phyloP scores from a whole-genome alignment of 2,797 vertebrate species.

The Spizella passerina region DNA sequence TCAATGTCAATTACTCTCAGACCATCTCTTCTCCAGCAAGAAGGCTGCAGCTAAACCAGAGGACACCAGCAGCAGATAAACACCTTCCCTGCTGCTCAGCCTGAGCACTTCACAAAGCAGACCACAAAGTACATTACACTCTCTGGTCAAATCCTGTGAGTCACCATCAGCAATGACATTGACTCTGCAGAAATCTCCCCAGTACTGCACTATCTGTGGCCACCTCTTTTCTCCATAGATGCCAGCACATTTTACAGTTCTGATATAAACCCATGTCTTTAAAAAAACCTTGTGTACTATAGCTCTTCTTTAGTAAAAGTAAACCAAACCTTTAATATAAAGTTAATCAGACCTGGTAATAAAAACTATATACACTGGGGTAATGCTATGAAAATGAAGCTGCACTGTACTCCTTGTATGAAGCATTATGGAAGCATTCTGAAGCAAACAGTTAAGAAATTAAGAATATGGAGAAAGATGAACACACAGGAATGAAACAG shows the following conservation, averaged over 20 bases:
- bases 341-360: not conserved
- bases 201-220: not conserved
- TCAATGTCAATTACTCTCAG: not conserved
- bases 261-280: not conserved
- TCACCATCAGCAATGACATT: not conserved
- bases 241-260: not conserved
- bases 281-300: not conserved
- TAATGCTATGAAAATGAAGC: not conserved
- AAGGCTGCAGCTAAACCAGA: not conserved
- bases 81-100: not conserved
- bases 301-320: not conserved
- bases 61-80: not conserved
- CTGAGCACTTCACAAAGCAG: not conserved
- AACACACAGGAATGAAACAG: not conserved
- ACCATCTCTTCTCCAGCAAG: not conserved
- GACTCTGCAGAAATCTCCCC: not conserved
- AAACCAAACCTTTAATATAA: not conserved
- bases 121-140: not conserved
- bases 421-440: fast-evolving
- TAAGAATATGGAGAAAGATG: not conserved
- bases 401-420: not conserved
- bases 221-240: not conserved
- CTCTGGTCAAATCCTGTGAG: not conserved
- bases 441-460: not conserved
- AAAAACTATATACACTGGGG: not conserved